phyloP scores from a whole-genome alignment of 1,140 invertebrate species.

The Rhynchophorus ferrugineus region DNA sequence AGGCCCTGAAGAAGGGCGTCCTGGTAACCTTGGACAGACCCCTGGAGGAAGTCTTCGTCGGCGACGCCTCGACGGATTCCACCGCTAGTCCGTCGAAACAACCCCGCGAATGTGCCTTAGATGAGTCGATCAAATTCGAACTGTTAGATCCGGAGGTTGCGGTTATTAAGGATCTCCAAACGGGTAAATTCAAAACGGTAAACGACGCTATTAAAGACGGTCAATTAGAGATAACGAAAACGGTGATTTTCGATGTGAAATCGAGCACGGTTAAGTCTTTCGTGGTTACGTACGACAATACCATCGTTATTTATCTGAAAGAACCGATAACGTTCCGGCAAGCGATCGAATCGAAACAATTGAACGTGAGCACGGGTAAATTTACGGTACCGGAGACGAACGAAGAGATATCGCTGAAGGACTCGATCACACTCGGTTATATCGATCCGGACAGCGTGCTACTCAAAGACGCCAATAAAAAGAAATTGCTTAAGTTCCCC shows the following conservation, averaged over 20 bases:
- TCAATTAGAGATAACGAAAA: conserved; percentile 56
- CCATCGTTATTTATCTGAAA: conserved; percentile 58
- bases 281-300: conserved; percentile 67
- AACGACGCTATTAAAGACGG: conserved; percentile 62
- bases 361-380: conserved; percentile 66
- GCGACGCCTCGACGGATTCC: conserved; percentile 25
- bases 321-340: conserved; percentile 69
- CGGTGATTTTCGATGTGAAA: conserved; percentile 59
- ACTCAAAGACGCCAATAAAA: conserved; percentile 78
- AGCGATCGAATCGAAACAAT: conserved; percentile 62
- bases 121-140: conserved; percentile 69
- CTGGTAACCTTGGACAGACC: conserved; percentile 66
- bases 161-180: conserved; percentile 69
- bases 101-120: conserved; percentile 60
- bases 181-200: conserved; percentile 64
- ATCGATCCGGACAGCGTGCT: conserved; percentile 82
- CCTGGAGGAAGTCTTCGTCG: conserved; percentile 43
- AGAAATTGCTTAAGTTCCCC: conserved; percentile 71
- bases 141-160: conserved; percentile 69
- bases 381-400: conserved; percentile 65
- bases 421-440: conserved; percentile 72
- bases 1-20: conserved; percentile 64
- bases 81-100: conserved; percentile 45
- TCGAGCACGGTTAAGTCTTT: conserved; percentile 56
- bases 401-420: conserved; percentile 69